Evolutionary conservation across 2,888 invertebrate genomes (phyloP).

Genomic region (Meta bourneti): DNA sequence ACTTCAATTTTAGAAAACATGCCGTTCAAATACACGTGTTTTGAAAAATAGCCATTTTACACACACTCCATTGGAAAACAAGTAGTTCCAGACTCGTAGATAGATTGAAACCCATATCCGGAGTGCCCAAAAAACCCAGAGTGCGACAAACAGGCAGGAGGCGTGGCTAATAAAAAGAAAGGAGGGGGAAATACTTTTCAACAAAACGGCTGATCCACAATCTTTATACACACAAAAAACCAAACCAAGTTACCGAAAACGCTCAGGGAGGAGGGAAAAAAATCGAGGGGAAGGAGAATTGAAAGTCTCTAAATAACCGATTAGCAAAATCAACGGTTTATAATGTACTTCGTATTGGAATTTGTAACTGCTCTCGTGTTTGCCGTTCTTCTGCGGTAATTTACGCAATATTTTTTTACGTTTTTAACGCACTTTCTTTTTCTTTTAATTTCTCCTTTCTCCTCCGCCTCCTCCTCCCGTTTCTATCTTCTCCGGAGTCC

Average conservation of each 20-base stretch:
- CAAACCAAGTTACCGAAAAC: slow-evolving; percentile 22
- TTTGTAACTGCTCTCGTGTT: slow-evolving; percentile 65
- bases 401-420: slow-evolving; percentile 40
- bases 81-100: neutral
- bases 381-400: slow-evolving; percentile 54
- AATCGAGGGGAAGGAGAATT: neutral
- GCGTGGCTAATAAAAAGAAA: slow-evolving; percentile 48
- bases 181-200: slow-evolving; percentile 15
- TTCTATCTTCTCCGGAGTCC: slow-evolving; percentile 22
- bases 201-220: slow-evolving; percentile 34
- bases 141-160: slow-evolving; percentile 26
- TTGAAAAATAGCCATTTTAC: neutral
- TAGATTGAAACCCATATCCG: neutral
- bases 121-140: neutral
- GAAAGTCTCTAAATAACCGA: slow-evolving; percentile 74
- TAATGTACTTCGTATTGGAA: slow-evolving; percentile 74
- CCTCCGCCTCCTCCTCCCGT: neutral
- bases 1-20: neutral
- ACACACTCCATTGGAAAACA: neutral
- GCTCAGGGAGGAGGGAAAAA: slow-evolving; percentile 7
- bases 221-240: slow-evolving; percentile 33
- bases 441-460: slow-evolving; percentile 6
- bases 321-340: slow-evolving; percentile 75
- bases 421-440: slow-evolving; percentile 16
- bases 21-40: neutral